Conservation (phyloP, 1,140 invertebrate species). For the Pararge aegeria region DNA sequence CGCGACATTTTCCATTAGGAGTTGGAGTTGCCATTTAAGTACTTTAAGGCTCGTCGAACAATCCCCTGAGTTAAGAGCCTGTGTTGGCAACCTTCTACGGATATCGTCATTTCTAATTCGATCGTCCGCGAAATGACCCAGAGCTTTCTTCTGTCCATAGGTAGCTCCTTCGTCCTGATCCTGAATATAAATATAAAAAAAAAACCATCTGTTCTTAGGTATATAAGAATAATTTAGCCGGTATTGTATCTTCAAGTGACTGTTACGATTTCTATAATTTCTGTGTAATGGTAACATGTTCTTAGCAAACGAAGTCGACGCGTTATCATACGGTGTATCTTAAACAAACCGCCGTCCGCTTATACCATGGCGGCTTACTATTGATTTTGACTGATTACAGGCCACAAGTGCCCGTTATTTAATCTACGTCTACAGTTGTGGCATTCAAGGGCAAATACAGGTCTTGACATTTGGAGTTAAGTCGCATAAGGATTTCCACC, state of each 20-base stretch:
- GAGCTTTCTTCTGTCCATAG: no score
- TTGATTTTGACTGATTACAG: constrained; percentile 64
- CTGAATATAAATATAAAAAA: no score
- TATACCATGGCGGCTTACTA: constrained; percentile 43
- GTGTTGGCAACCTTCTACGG: no score
- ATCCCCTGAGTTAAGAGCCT: no score
- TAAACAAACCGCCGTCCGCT: constrained; percentile 49
- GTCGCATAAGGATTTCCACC: neutral
- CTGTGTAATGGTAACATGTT: constrained; percentile 24
- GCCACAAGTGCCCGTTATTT: constrained; percentile 46
- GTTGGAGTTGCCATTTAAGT: no score
- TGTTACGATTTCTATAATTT: constrained; percentile 22
- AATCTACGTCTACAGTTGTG: constrained; percentile 36
- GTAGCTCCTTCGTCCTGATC: no score
- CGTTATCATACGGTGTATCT: constrained; percentile 53
- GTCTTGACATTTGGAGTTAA: constrained; percentile 23
- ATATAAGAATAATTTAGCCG: no score
- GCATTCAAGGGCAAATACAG: constrained; percentile 38
- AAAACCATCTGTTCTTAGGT: no score
- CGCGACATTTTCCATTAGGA: no score
- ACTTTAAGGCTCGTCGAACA: no score
- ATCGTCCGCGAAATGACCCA: no score
- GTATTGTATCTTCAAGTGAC: neutral
- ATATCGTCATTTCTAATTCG: no score
- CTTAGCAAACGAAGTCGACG: constrained; percentile 26